phyloP scores from a whole-genome alignment of 2,797 vertebrate species.

The Octomys mimax region DNA sequence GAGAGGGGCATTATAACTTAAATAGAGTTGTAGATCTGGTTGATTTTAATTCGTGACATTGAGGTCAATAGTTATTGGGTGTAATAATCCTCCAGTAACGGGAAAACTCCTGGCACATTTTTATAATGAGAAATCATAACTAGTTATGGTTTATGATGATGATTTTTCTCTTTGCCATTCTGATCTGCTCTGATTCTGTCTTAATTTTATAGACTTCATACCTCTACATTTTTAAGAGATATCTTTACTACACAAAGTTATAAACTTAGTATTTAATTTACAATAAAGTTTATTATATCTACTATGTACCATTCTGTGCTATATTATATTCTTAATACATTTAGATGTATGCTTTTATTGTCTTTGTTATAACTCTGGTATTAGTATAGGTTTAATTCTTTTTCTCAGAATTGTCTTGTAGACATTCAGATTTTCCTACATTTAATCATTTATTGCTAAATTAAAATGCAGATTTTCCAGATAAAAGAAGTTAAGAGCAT shows the following conservation, averaged over 20 bases:
- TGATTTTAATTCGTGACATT: conserved; percentile 88
- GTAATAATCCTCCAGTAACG: conserved; percentile 85
- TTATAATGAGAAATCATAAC: conserved; percentile 89
- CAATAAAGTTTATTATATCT: neutral
- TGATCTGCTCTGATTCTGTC: conserved; percentile 50
- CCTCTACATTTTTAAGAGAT: neutral
- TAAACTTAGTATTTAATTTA: conserved; percentile 60
- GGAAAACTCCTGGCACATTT: conserved; percentile 85
- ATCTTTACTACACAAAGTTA: conserved; percentile 55
- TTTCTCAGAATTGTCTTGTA: neutral
- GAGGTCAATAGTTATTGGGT: conserved; percentile 86
- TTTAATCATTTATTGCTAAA: conserved; percentile 14
- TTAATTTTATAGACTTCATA: conserved; percentile 75
- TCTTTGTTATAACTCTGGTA: neutral
- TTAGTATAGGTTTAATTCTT: conserved; percentile 30
- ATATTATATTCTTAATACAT: neutral
- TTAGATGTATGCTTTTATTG: conserved; percentile 3
- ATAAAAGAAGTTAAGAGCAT: neutral
- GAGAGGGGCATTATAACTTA: conserved; percentile 88
- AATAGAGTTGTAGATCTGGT: conserved; percentile 86
- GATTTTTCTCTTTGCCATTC: conserved; percentile 81
- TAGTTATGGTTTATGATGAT: conserved; percentile 78
- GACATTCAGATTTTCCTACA: neutral
- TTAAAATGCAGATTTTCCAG: conserved; percentile 42
- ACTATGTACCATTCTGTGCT: neutral